Evolutionary conservation across 2,888 invertebrate species (phyloP).

Genomic region (Cordilura impudica): DNA sequence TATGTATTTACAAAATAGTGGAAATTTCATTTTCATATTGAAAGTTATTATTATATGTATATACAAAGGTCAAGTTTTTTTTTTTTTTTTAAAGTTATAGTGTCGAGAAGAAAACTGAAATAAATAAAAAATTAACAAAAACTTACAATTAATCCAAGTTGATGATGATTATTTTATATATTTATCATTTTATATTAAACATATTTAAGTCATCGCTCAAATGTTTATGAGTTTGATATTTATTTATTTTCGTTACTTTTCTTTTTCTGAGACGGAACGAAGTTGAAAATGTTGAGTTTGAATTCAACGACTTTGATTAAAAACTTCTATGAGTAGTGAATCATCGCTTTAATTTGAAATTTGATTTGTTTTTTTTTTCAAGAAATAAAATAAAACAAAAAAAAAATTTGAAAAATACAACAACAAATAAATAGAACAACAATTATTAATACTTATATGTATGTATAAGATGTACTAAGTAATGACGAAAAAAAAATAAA

Average conservation of each 20-base stretch:
- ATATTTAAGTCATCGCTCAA: slow-evolving; percentile 32
- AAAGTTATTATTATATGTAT: too few relatives aligned
- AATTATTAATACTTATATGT: slow-evolving; percentile 73
- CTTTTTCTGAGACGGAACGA: slow-evolving; percentile 46
- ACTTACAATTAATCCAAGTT: slow-evolving; percentile 62
- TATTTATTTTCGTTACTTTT: slow-evolving; percentile 23
- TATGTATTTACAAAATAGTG: too few relatives aligned
- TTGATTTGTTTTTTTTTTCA: slow-evolving; percentile 63
- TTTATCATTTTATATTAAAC: neutral
- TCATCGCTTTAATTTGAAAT: slow-evolving; percentile 70
- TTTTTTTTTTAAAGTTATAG: slow-evolving; percentile 8
- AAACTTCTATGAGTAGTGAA: slow-evolving; percentile 71
- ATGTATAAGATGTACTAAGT: slow-evolving; percentile 42
- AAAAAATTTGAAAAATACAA: slow-evolving; percentile 71
- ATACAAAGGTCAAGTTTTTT: too few relatives aligned
- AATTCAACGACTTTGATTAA: slow-evolving; percentile 57
- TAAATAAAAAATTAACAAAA: slow-evolving; percentile 21
- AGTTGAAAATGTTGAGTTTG: slow-evolving; percentile 34
- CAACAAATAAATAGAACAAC: slow-evolving; percentile 73
- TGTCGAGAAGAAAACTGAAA: slow-evolving; percentile 8
- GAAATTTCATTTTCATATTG: too few relatives aligned
- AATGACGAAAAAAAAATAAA: neutral
- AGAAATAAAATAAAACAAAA: slow-evolving; percentile 70
- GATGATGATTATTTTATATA: slow-evolving; percentile 44
- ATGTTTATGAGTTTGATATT: slow-evolving; percentile 29